These are phyloP conservation scores for Enchytraeus crypticus DNA, from an alignment of 2,888 invertebrate species.

Conservation along the genomic window DNA sequence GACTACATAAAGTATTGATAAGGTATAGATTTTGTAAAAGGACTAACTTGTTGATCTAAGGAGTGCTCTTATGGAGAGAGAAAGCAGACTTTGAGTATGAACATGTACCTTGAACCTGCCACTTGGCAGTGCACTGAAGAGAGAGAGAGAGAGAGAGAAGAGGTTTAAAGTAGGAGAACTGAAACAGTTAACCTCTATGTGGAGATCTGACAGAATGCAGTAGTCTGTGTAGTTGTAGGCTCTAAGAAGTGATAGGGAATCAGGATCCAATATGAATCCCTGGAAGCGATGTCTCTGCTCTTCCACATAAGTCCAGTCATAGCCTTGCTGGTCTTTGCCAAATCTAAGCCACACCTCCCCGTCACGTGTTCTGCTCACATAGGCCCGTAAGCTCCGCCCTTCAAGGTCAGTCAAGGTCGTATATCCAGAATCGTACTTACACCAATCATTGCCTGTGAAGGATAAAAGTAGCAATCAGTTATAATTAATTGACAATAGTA, in stretches of 20 bases:
- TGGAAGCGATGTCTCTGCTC: slow-evolving; percentile 7
- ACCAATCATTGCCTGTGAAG: slow-evolving; percentile 17
- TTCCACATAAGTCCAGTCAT: slow-evolving; percentile 19
- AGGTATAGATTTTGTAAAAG: too few species aligned
- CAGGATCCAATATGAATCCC: slow-evolving; percentile 1
- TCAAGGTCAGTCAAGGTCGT: slow-evolving; percentile 18
- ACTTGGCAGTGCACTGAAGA: too few species aligned
- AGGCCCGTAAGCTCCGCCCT: slow-evolving; percentile 17
- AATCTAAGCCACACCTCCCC: slow-evolving; percentile 25
- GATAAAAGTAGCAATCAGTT: too few species aligned
- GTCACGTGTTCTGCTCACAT: slow-evolving; percentile 24
- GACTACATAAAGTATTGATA: too few species aligned
- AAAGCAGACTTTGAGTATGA: too few species aligned
- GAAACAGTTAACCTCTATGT: slow-evolving; percentile 11
- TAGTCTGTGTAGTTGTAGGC: slow-evolving; percentile 18
- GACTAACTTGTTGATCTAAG: too few species aligned
- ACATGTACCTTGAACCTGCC: too few species aligned
- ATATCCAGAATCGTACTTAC: slow-evolving; percentile 23
- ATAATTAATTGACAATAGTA: too few species aligned
- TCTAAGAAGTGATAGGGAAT: slow-evolving; percentile 13
- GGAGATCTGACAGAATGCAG: slow-evolving; percentile 22
- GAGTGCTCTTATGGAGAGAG: too few species aligned
- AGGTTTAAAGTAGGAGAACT: too few species aligned
- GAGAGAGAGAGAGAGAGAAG: too few species aligned
- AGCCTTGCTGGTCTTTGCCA: slow-evolving; percentile 18